phyloP scores from a whole-genome alignment of 2,797 vertebrate species.

The Enteromius argenteus region DNA sequence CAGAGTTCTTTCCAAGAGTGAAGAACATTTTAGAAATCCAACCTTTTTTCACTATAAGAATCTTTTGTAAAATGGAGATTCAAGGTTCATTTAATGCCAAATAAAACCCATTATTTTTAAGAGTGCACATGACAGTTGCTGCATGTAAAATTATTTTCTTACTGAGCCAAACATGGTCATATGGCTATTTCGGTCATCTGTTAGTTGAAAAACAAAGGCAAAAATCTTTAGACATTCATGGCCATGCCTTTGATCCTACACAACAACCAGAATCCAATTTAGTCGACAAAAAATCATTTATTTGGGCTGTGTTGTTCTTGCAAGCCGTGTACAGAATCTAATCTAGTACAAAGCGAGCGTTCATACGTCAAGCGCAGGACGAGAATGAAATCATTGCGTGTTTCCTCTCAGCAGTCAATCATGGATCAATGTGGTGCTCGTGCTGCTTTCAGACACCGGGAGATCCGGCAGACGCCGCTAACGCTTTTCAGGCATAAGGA shows the following conservation, averaged over 20 bases:
- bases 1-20: neutral
- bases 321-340: slow-evolving; percentile 31
- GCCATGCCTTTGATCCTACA: neutral
- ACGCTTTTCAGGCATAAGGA: slow-evolving; percentile 8
- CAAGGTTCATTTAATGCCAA: neutral
- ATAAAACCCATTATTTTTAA: neutral
- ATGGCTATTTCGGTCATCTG: neutral
- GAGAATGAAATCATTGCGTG: slow-evolving; percentile 58
- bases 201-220: slow-evolving; percentile 3
- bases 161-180: slow-evolving; percentile 7
- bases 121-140: slow-evolving; percentile 38
- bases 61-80: neutral
- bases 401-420: slow-evolving; percentile 56
- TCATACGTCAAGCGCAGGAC: slow-evolving; percentile 44
- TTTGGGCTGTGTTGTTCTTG: slow-evolving; percentile 11
- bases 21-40: neutral
- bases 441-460: slow-evolving; percentile 34
- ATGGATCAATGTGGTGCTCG: slow-evolving; percentile 58
- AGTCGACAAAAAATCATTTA: slow-evolving; percentile 30
- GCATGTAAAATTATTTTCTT: slow-evolving; percentile 27
- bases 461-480: neutral
- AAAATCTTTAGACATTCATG: slow-evolving; percentile 11
- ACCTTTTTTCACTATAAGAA: neutral
- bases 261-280: slow-evolving; percentile 26
- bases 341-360: slow-evolving; percentile 35